Percentiles rank a stretch among this genome's conserved stretches.
Conservation (phyloP, 2,888 invertebrate species). For the Altica lythri region DNA sequence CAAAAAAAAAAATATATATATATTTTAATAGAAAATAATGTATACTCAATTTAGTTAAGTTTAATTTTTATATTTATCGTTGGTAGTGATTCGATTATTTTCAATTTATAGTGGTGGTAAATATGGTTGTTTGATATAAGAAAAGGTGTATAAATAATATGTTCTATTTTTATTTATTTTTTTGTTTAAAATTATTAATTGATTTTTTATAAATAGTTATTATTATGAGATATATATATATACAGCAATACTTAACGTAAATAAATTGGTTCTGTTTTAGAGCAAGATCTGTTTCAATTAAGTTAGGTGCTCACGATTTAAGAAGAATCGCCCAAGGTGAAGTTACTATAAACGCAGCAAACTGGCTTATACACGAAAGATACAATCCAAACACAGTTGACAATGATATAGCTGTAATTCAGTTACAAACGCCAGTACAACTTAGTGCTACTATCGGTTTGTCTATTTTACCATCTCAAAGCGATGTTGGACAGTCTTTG, state of each 20-base stretch:
- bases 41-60: too few relatives aligned
- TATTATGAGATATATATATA: too few relatives aligned
- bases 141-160: too few relatives aligned
- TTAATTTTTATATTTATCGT: too few relatives aligned
- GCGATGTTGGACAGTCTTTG: conserved; percentile 1
- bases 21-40: too few relatives aligned
- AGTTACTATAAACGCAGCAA: conserved; percentile 2
- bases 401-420: conserved; percentile 18
- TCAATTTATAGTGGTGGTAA: too few relatives aligned
- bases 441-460: neutral
- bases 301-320: conserved; percentile 12
- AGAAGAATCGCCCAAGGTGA: neutral
- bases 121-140: too few relatives aligned
- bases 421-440: neutral
- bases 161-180: too few relatives aligned
- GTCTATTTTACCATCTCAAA: neutral
- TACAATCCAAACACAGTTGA: conserved; percentile 2
- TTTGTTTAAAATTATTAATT: too few relatives aligned
- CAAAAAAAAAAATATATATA: too few relatives aligned
- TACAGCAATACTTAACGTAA: neutral
- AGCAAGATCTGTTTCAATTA: neutral
- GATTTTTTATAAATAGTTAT: too few relatives aligned
- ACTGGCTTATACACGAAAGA: conserved; percentile 1
- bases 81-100: too few relatives aligned
- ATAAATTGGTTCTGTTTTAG: conserved; percentile 1